Evolutionary conservation across 2,888 invertebrate genomes (phyloP).

Genomic region (Terebella lapidaria): DNA sequence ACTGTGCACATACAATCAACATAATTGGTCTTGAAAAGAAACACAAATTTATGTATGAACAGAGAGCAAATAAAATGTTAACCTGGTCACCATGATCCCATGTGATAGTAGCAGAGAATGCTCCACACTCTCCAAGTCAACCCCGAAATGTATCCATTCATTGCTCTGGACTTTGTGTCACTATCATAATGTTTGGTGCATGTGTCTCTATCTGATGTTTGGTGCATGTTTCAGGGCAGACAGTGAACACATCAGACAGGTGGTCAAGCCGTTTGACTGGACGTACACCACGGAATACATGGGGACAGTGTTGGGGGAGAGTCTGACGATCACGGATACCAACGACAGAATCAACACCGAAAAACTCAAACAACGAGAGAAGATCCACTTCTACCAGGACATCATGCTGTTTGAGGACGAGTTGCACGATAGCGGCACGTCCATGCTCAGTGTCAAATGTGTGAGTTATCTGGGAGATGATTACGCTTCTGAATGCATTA

Average conservation of each 20-base stretch:
- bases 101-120: too few species aligned
- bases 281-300: constrained; percentile 90
- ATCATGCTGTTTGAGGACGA: constrained; percentile 95
- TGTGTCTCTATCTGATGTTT: too few species aligned
- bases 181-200: too few species aligned
- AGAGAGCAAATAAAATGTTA: too few species aligned
- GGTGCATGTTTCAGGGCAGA: constrained; percentile 66
- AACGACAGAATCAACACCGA: constrained; percentile 79
- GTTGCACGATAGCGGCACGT: constrained; percentile 93
- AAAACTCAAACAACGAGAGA: constrained; percentile 79
- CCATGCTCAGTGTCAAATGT: constrained; percentile 85
- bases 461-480: constrained; percentile 60
- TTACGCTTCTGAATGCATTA: background rate
- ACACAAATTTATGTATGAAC: too few species aligned
- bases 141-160: too few species aligned
- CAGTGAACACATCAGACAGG: constrained; percentile 61
- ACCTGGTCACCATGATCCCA: too few species aligned
- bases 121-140: too few species aligned
- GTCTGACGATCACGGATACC: constrained; percentile 55
- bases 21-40: background rate
- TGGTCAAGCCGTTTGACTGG: constrained; percentile 90
- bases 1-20: too few species aligned
- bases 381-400: constrained; percentile 90
- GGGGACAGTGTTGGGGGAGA: constrained; percentile 60
- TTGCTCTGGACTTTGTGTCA: too few species aligned